These are phyloP conservation scores for Smittia aterrima DNA, from an alignment of 2,888 invertebrate genomes.

Conservation along the genomic window DNA sequence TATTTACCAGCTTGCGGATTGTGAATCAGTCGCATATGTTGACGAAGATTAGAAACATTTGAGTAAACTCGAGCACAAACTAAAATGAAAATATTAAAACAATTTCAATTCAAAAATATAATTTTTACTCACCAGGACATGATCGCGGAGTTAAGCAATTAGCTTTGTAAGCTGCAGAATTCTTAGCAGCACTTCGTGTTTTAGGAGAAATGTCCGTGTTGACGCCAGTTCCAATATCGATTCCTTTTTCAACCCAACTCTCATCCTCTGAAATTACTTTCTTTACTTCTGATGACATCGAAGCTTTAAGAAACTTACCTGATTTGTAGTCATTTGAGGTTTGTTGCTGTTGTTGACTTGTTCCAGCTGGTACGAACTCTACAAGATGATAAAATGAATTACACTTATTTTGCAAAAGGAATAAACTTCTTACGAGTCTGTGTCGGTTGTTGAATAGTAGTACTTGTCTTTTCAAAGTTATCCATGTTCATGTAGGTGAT, in stretches of 20 bases:
- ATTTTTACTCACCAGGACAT: constrained; percentile 5
- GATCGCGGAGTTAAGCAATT: constrained; percentile 58
- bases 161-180: constrained; percentile 56
- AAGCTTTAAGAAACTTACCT: neutral
- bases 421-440: constrained; percentile 18
- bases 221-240: constrained; percentile 31
- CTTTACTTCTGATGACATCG: neutral
- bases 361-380: constrained; percentile 19
- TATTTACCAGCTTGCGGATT: constrained; percentile 63
- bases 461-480: constrained; percentile 20
- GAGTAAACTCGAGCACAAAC: constrained; percentile 64
- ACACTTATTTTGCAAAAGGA: neutral
- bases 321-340: constrained; percentile 36
- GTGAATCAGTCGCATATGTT: constrained; percentile 66
- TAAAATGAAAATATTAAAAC: too few relatives aligned
- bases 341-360: constrained; percentile 34
- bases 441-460: neutral
- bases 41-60: constrained; percentile 64
- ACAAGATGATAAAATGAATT: neutral
- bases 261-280: constrained; percentile 27
- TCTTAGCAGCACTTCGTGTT: constrained; percentile 12
- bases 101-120: neutral
- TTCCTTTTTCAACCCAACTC: constrained; percentile 30
- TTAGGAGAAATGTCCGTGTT: too few relatives aligned
- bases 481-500: constrained; percentile 39